Evolutionary conservation across 2,797 vertebrate species (phyloP).

Genomic region (Muraenolepis orangiensis): DNA sequence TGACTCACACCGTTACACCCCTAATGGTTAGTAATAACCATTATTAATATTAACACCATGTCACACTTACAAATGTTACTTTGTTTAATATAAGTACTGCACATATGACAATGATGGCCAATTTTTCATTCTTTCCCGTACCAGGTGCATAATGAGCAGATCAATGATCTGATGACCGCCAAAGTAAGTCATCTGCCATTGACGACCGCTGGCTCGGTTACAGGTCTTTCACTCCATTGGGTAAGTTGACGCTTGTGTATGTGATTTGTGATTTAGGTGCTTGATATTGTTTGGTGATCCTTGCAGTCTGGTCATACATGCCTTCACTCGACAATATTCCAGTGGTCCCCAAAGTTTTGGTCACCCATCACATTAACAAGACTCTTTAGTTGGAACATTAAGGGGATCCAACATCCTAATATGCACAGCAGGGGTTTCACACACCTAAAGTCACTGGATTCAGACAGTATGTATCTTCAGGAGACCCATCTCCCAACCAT

Average conservation of each 20-base stretch:
- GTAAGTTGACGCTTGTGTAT: constrained; percentile 55
- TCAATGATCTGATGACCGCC: constrained; percentile 87
- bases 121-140: constrained; percentile 23
- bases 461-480: too few species aligned
- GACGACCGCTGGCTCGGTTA: constrained; percentile 85
- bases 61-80: not conserved
- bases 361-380: too few species aligned
- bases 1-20: not conserved
- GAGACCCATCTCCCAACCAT: too few species aligned
- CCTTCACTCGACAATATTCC: too few species aligned
- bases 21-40: not conserved
- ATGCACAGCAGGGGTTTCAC: too few species aligned
- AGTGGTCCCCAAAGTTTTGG: too few species aligned
- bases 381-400: too few species aligned
- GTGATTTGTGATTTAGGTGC: not conserved
- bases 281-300: too few species aligned
- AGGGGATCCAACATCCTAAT: too few species aligned
- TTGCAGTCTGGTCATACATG: too few species aligned
- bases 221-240: constrained; percentile 89
- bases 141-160: constrained; percentile 98
- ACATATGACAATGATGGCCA: constrained; percentile 3
- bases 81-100: not conserved
- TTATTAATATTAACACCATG: not conserved
- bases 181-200: constrained; percentile 85
- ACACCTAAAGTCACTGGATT: too few species aligned